phyloP scores from a whole-genome alignment of 2,888 invertebrate genomes.

The Thyatira batis region DNA sequence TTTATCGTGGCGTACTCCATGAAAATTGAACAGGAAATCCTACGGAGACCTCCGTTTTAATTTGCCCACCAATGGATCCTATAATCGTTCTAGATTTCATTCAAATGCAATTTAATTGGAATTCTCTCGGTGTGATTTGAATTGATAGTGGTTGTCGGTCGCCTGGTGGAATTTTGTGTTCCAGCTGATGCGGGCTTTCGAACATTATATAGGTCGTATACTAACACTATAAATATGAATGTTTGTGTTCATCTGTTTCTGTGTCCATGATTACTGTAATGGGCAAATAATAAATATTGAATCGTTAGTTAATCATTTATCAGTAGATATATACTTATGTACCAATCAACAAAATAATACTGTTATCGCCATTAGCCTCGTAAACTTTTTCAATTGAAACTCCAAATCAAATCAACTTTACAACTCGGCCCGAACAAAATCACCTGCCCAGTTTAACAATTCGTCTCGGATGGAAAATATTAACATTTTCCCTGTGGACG shows the following conservation, averaged over 20 bases:
- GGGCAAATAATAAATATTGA: too few species aligned
- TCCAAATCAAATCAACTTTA: not conserved
- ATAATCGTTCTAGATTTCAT: conserved; percentile 76
- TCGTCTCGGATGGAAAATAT: conserved; percentile 13
- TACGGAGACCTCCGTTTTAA: conserved; percentile 68
- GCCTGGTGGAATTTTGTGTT: conserved; percentile 26
- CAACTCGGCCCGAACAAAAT: not conserved
- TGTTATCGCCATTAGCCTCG: not conserved
- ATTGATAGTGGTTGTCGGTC: conserved; percentile 57
- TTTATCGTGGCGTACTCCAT: conserved; percentile 71
- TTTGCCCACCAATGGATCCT: conserved; percentile 73
- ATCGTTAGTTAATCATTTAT: too few species aligned
- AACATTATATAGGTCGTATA: not conserved
- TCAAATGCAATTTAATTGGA: conserved; percentile 77
- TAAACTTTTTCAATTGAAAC: not conserved
- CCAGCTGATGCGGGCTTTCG: not conserved
- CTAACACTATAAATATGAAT: not conserved
- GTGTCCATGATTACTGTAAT: too few species aligned
- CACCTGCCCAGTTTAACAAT: conserved; percentile 12
- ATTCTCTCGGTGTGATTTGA: conserved; percentile 60
- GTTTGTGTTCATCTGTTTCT: not conserved
- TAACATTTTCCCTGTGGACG: conserved; percentile 12
- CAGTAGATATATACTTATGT: too few species aligned
- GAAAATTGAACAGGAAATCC: conserved; percentile 75
- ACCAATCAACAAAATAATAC: too few species aligned